Percentiles rank a stretch among this genome's conserved stretches.
phyloP scores from a whole-genome alignment of 2,113 vertebrate species.

The Arvicanthis niloticus region DNA sequence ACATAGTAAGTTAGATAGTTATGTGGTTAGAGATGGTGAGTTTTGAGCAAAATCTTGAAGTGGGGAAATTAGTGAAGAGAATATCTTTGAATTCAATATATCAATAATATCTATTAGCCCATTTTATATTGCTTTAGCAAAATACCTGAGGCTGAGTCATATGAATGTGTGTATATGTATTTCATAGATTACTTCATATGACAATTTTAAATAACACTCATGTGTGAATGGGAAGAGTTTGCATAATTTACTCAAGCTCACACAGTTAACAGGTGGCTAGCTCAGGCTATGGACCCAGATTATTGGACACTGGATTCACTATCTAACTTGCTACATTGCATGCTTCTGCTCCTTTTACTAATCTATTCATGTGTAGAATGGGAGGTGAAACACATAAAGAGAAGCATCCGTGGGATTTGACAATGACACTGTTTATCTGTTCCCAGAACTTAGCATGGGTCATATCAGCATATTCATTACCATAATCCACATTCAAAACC shows the following conservation, averaged over 20 bases:
- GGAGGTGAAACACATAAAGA: slow-evolving; percentile 41
- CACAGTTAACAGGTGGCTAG: neutral
- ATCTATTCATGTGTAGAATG: neutral
- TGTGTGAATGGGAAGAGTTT: neutral
- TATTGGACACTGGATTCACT: neutral
- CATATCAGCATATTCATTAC: neutral
- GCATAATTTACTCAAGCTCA: neutral
- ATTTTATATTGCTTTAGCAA: neutral
- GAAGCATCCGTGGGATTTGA: slow-evolving; percentile 35
- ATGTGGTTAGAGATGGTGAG: neutral
- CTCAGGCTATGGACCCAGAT: neutral
- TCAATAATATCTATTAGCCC: neutral
- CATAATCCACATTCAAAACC: neutral
- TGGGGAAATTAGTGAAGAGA: neutral
- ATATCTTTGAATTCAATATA: slow-evolving; percentile 35
- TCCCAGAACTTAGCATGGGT: neutral
- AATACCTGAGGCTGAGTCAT: neutral
- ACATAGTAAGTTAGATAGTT: neutral
- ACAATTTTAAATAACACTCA: slow-evolving; percentile 42
- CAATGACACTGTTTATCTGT: neutral
- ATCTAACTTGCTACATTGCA: neutral
- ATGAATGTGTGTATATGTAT: neutral
- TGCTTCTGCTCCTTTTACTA: neutral
- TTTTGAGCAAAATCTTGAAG: slow-evolving; percentile 44
- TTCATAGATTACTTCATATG: slow-evolving; percentile 14